Evolutionary conservation across 2,888 invertebrate genomes (phyloP), one percentile per base, ranked within the genome.

Genomic region (Bombylius major): DNA sequence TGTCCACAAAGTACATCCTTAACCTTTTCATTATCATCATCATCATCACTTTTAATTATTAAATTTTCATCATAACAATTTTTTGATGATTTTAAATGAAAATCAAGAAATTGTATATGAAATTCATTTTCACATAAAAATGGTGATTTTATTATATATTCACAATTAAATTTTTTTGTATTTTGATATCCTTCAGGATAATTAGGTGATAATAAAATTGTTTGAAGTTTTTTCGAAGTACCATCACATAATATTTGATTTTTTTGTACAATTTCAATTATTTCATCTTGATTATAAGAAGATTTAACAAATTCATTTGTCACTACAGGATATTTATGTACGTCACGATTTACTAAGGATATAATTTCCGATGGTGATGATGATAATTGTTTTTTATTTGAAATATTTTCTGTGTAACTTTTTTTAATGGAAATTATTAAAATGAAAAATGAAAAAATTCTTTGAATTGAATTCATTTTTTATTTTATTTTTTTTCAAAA

Each of bases 61-160:
- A 23, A 66, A 55, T 75, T 66, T 0, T 75, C 80, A 47, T 74
- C 73, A 6, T 63, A 65, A 65, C 82, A 82, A 57, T 76, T 75
- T 7, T 66, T 61, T 5, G 79, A 77, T 1, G 73, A 58, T 61
- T 75, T 74, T 47, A 82, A 59, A 56, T 73, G 65, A 61, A 82
- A 82, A 64, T 81, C 77, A 47, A 80, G 64, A 63, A 82, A 80
- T 62, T 79, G 76, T 39, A 82, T 69, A 58, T 77, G 75, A 63
- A 77, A 81, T 50, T 74, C 70, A 51, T 76, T 77, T 13, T 76
- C 71, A 60, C 80, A 81, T 7, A 69, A 71, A 52, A 67, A 69
- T 5, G 73, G 74, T 3, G 78, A 78, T 56, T 75, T 75, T 33
- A 82, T 64, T 5, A 71, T 69, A 61, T 77, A 81, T 60, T 75